These are phyloP conservation scores for Leucoraja ocellata DNA, from an alignment of 2,797 vertebrate species.

Conservation along the genomic window DNA sequence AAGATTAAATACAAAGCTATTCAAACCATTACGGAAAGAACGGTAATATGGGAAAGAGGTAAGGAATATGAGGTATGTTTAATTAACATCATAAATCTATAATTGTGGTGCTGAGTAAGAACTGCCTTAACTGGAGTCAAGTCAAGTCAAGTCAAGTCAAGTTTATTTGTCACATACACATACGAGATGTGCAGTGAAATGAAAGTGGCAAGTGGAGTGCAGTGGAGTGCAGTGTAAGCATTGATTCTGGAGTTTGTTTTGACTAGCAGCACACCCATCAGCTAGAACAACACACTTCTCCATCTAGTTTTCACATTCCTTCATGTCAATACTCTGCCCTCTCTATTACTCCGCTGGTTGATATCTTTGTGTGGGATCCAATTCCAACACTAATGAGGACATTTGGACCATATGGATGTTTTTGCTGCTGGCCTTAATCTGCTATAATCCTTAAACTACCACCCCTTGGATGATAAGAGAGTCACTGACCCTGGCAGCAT, in stretches of 20 bases:
- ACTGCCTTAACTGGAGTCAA: not conserved
- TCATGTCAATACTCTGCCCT: no score
- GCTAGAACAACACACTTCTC: no score
- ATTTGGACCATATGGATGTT: no score
- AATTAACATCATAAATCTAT: not conserved
- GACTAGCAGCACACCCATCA: no score
- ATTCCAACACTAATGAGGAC: no score
- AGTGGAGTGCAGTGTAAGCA: not conserved
- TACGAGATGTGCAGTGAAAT: no score
- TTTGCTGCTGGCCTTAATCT: not conserved
- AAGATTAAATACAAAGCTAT: not conserved
- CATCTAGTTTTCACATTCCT: no score
- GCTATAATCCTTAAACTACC: not conserved
- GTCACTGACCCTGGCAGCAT: not conserved
- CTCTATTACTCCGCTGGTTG: no score
- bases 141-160: no score
- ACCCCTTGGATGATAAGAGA: not conserved
- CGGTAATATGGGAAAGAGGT: not conserved
- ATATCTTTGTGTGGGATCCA: no score
- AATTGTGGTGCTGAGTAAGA: not conserved
- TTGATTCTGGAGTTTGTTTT: not conserved
- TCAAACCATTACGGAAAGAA: not conserved
- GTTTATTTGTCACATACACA: no score
- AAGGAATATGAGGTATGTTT: not conserved
- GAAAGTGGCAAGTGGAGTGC: no score